Conservation (phyloP, 2,797 vertebrate genomes). For the Galago senegalensis region DNA sequence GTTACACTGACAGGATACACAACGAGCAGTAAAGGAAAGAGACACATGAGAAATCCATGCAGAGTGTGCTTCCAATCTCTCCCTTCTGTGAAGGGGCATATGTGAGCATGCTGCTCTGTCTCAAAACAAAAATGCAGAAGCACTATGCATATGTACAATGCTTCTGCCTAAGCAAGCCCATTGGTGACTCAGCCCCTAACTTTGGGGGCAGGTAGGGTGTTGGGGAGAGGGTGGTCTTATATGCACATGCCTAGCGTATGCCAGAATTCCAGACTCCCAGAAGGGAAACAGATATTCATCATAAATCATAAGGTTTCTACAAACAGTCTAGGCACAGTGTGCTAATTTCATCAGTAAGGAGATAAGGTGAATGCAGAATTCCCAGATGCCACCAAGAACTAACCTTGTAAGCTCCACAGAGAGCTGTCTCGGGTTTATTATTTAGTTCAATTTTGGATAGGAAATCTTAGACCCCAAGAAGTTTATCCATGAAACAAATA, state of each 20-base stretch:
- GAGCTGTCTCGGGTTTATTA: background rate
- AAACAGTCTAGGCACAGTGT: background rate
- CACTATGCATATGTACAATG: background rate
- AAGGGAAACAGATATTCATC: background rate
- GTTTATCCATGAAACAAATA: constrained; percentile 11
- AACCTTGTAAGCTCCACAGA: background rate
- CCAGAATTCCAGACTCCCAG: background rate
- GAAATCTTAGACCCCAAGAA: background rate
- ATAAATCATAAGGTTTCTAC: background rate
- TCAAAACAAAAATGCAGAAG: background rate
- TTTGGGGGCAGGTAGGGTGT: background rate
- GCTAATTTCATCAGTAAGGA: background rate
- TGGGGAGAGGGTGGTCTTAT: background rate
- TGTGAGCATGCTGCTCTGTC: background rate
- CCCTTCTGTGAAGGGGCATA: background rate
- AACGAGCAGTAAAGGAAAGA: background rate
- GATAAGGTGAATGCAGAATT: background rate
- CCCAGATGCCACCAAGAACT: background rate
- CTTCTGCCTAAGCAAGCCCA: background rate
- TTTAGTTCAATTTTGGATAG: background rate
- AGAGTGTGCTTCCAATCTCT: background rate
- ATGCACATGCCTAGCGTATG: background rate
- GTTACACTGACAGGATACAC: background rate
- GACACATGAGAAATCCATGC: background rate
- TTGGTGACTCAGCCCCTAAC: background rate